A percentile compares a stretch with the other conserved stretches of the same genome.
These are phyloP conservation scores for Hexactinellida sp. DNA, from an alignment of 37 sponge, comb jelly and placozoan genomes.

Conservation along the genomic window DNA sequence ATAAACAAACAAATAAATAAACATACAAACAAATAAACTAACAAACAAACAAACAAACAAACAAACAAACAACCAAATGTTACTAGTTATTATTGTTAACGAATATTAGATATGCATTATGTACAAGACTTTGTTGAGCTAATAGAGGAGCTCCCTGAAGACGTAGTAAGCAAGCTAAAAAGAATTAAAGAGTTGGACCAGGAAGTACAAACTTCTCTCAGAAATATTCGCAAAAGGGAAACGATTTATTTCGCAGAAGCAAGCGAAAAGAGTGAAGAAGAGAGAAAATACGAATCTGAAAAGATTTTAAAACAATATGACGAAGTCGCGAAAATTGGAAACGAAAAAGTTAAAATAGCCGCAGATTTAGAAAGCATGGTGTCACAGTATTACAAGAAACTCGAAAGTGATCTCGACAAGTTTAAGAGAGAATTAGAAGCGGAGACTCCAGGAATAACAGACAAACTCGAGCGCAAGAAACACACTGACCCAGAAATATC, in stretches of 20 bases:
- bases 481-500: background rate
- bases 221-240: constrained; percentile 1
- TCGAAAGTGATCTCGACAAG: constrained; percentile 74
- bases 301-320: constrained; percentile 50
- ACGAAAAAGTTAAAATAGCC: constrained; percentile 51
- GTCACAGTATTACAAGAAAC: constrained; percentile 23
- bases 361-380: constrained; percentile 55
- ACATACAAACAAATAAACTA: too few species aligned
- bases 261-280: background rate
- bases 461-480: constrained; percentile 71
- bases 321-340: constrained; percentile 28
- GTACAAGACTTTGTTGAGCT: constrained; percentile 7
- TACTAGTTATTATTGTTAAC: too few species aligned
- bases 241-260: background rate
- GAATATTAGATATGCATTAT: background rate
- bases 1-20: too few species aligned
- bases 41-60: too few species aligned
- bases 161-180: background rate
- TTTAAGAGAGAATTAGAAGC: constrained; percentile 95
- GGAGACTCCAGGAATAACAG: constrained; percentile 94
- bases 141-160: background rate
- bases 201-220: background rate
- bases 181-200: background rate
- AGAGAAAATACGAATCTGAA: background rate
- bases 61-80: too few species aligned